These are phyloP conservation scores for Rhadina sibilatrix DNA, from an alignment of 2,113 vertebrate genomes.

Conservation along the genomic window DNA sequence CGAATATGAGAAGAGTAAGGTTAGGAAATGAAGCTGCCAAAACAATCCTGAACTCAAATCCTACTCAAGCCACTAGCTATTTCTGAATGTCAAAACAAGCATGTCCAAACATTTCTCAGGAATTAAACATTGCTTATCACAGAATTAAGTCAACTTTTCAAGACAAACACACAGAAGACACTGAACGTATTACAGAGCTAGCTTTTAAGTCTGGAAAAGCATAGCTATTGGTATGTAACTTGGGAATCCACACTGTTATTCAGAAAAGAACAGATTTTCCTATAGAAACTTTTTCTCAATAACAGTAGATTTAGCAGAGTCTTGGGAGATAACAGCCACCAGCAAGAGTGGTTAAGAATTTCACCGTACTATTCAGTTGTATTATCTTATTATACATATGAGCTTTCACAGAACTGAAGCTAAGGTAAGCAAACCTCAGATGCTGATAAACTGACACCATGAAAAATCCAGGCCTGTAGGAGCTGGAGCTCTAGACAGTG, in stretches of 20 bases:
- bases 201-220: not conserved
- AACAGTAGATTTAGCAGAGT: not conserved
- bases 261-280: not conserved
- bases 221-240: not conserved
- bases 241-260: not conserved
- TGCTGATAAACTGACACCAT: not conserved
- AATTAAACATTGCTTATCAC: not conserved
- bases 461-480: not conserved
- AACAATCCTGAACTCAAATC: not conserved
- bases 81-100: conserved; percentile 12
- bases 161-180: not conserved
- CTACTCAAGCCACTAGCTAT: not conserved
- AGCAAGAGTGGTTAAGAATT: not conserved
- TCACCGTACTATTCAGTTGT: not conserved
- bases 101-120: not conserved
- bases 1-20: not conserved
- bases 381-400: not conserved
- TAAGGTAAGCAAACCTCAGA: not conserved
- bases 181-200: not conserved
- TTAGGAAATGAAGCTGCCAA: conserved; percentile 35
- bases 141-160: not conserved
- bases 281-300: not conserved
- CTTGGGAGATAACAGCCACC: not conserved
- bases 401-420: not conserved
- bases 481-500: not conserved